Conservation (phyloP, 2,113 vertebrate genomes). For the Panthera uncia region DNA sequence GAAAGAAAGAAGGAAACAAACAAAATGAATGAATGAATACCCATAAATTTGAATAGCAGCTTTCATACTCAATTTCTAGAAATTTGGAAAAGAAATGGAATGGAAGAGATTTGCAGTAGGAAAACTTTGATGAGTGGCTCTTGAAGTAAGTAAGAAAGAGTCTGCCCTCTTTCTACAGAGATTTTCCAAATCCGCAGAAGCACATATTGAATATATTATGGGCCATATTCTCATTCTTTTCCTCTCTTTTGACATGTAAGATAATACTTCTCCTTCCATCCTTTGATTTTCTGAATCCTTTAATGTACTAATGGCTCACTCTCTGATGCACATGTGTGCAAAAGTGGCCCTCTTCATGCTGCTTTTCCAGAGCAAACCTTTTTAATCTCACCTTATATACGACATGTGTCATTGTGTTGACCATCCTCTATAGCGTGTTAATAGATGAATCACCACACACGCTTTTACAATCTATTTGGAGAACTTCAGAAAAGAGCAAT, state of each 20-base stretch:
- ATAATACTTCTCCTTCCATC: not conserved
- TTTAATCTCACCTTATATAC: not conserved
- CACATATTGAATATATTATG: constrained; percentile 35
- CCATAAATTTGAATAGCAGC: not conserved
- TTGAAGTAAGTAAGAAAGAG: constrained; percentile 14
- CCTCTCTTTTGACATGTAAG: not conserved
- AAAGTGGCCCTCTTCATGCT: not conserved
- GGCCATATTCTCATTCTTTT: not conserved
- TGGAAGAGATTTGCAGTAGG: not conserved
- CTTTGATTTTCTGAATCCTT: constrained; percentile 9
- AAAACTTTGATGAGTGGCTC: not conserved
- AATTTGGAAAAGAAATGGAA: constrained; percentile 17
- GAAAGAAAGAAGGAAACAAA: not conserved
- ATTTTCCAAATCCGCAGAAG: constrained; percentile 17
- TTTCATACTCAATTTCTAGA: constrained; percentile 30
- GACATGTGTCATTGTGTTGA: not conserved
- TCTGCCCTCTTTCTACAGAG: not conserved
- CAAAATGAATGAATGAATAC: not conserved
- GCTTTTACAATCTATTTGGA: not conserved
- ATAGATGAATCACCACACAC: not conserved
- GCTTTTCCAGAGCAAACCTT: not conserved
- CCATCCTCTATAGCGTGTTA: not conserved
- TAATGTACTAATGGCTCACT: not conserved
- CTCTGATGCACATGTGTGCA: not conserved
- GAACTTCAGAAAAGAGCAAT: not conserved